Evolutionary conservation across 2,113 vertebrate genomes (phyloP), one percentile per base, ranked within the genome.

Genomic region (Aleadryas rufinucha): DNA sequence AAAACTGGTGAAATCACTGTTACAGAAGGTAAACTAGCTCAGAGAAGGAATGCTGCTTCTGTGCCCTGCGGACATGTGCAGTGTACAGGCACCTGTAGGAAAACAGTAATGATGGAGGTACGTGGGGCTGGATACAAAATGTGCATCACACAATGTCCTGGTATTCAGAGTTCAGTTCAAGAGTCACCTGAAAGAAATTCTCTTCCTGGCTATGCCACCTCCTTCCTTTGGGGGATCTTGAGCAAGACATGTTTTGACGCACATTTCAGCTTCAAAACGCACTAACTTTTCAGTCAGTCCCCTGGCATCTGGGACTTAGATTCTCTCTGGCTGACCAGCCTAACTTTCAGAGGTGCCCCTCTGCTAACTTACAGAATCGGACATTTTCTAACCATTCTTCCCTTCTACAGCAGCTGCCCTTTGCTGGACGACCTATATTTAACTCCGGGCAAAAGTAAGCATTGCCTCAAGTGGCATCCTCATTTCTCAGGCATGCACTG

Each of bases 371-470:
- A 10, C 6, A 28, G 78, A 52, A 74, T 28, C 17, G 35, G 56
- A n/a, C 22, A 24, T 54, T 90, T 86, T 79, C 45, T 14, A 79
- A 90, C 60, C 66, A 56, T 64, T 49, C 39, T 57, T 88, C 70
- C 57, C 59, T 66, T 41, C 42, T 39, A 53, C 82, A 72, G 49
- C 52, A 65, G 65, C 44, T 45, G 65, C 60, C 69, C 66, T 44
- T 78, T 74, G 42, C 90, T 44, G 44, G 28, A 52, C 47, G 64
- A 93, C 90, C 89, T 89, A 39, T 88, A 89, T 95, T 96, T 95
- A 96, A 76, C 65, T 77, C 80, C 3, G 53, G 64, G 85, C 81
- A 57, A 64, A 42, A 8, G 2, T 8, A 68, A 78, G 72, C 13
- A 15, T 22, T 88, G 59, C 90, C 87, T 87, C 63, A 37, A 84